Evolutionary conservation across 2,888 invertebrate genomes (phyloP), one percentile per base, ranked within the genome.

Genomic region (Leptura quadrifasciata): DNA sequence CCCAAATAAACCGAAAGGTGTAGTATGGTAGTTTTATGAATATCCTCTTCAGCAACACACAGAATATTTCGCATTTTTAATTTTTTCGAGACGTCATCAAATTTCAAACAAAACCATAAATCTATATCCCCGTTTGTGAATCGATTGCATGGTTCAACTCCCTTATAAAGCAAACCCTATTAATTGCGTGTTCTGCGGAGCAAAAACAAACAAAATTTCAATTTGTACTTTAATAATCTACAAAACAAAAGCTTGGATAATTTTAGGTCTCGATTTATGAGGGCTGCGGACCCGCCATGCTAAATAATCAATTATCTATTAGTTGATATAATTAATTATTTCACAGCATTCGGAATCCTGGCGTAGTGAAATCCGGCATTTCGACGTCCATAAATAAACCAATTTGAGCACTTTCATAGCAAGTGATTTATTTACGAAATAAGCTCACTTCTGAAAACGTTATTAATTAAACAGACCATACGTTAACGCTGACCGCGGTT

Each of bases 261-360:
- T 57, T 57, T 57, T 9, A 57, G 20, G 15, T 21, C 47, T 47
- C 47, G 47, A 47, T 47, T 47, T n/a, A 47, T 47, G 5, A n/a
- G 17, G 5, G 12, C 47, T 3, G 15, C n/a, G 12, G 2, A 21
- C 20, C 57, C 2, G 2, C 31, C 8, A 27, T 17, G 4, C 31
- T 2, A 60, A 27, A 27, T 24, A 27, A 27, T 21, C 60, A 60
- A 31, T 31, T 60, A 27, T 31, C 27, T 57, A 27, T 27, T 60
- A 60, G 15, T n/a, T 60, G 31, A 27, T 60, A 27, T 27, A 17
- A 60, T 60, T 60, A 60, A 60, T 60, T 31, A 27, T 60, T 27
- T 60, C 31, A 15, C 27, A n/a, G 24, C 27, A 4, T 60, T 31
- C 31, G 27, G 24, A n/a, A 17, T n/a, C 2, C 21, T n/a, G 6